Percentiles rank a stretch among this genome's conserved stretches.
Conservation (phyloP, 2,888 invertebrate genomes). For the Pomacea canaliculata region DNA sequence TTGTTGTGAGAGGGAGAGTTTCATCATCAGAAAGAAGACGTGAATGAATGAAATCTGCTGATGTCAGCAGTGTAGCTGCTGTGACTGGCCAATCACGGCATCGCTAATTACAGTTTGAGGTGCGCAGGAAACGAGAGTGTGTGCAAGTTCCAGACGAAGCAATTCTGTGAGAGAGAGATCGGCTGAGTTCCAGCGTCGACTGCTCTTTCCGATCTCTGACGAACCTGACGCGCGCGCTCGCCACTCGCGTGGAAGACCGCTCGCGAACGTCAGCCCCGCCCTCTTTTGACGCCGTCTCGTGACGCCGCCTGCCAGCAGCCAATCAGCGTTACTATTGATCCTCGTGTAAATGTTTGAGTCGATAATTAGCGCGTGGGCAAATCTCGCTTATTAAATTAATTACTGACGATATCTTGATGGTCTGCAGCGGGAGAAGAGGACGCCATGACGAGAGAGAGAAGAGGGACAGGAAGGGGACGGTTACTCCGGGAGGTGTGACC, state of each 20-base stretch:
- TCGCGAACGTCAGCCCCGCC: constrained; percentile 4
- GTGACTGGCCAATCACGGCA: no score
- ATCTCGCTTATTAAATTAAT: constrained; percentile 35
- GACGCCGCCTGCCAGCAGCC: constrained; percentile 20
- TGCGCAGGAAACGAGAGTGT: no score
- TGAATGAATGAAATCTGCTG: no score
- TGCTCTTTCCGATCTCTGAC: no score
- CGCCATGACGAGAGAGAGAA: background rate
- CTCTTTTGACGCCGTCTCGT: constrained; percentile 11
- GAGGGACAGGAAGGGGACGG: background rate
- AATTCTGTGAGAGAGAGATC: no score
- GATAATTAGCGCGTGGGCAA: constrained; percentile 34
- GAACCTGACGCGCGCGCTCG: background rate
- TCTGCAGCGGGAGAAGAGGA: background rate
- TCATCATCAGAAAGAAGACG: no score
- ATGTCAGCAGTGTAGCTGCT: no score
- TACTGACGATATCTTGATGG: constrained; percentile 25
- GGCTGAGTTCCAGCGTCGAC: no score
- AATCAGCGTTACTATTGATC: constrained; percentile 30
- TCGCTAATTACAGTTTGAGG: no score
- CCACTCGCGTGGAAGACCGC: background rate
- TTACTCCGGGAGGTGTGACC: background rate
- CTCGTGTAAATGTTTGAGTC: constrained; percentile 32
- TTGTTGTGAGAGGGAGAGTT: no score
- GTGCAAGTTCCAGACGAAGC: no score